Percentiles rank a stretch among this genome's conserved stretches.
Conservation (phyloP, 2,113 vertebrate species). For the Circaetus cinerascens region DNA sequence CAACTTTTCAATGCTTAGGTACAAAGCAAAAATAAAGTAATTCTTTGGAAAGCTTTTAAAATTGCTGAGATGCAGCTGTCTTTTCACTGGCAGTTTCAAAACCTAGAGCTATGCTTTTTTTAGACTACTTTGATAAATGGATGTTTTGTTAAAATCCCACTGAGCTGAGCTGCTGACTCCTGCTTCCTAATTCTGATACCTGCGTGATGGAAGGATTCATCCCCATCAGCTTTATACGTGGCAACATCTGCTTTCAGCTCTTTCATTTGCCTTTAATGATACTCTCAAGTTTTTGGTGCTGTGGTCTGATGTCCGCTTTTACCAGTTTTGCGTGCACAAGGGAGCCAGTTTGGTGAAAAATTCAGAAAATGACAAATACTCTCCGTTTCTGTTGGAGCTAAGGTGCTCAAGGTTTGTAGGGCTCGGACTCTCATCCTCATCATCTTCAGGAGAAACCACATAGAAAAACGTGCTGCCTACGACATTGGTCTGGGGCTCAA, state of each 20-base stretch:
- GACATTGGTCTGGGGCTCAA: neutral
- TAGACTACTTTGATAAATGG: neutral
- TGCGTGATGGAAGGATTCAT: neutral
- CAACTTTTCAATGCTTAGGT: neutral
- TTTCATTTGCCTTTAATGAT: neutral
- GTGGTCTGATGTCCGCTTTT: neutral
- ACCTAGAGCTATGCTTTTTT: neutral
- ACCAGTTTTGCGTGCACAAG: neutral
- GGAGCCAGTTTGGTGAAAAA: neutral
- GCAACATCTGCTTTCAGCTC: neutral
- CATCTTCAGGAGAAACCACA: neutral
- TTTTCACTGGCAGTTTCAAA: neutral
- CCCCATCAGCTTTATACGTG: neutral
- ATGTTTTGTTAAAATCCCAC: constrained; percentile 17
- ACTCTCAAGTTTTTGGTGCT: neutral
- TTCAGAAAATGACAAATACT: neutral
- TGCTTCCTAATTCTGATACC: neutral
- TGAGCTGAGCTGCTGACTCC: neutral
- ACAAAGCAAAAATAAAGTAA: neutral
- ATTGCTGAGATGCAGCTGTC: neutral
- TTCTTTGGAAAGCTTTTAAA: neutral
- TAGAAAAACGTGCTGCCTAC: neutral
- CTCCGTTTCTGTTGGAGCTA: neutral
- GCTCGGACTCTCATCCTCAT: neutral
- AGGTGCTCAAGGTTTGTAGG: neutral